Conservation (phyloP, 2,888 invertebrate genomes). For the Carabus problematicus region DNA sequence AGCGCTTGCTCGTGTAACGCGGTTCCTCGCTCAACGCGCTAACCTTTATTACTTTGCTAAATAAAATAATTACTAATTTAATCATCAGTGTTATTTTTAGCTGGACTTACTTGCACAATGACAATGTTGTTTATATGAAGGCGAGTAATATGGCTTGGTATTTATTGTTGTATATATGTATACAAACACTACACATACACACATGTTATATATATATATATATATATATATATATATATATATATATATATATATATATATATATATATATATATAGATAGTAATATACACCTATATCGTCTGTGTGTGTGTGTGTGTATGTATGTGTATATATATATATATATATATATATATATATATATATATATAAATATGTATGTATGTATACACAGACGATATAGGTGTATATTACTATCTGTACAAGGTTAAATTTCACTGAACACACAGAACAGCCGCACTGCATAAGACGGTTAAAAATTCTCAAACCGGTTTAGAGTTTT, state of each 20-base stretch:
- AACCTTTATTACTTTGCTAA: no score
- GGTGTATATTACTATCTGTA: not conserved
- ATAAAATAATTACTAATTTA: no score
- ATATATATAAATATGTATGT: not conserved
- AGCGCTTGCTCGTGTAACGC: no score
- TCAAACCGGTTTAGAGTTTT: not conserved
- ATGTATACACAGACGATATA: not conserved
- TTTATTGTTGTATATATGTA: not conserved
- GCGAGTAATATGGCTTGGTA: no score
- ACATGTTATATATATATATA: slow-evolving; percentile 3
- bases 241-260: slow-evolving; percentile 4
- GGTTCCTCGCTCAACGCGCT: no score
- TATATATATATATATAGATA: not conserved
- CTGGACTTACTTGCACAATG: no score
- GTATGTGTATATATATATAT: no score
- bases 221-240: slow-evolving; percentile 4
- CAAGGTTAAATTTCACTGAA: not conserved
- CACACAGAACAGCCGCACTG: not conserved
- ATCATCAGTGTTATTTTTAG: no score
- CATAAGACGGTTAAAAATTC: not conserved
- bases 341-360: no score
- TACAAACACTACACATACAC: not conserved
- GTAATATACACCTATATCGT: not conserved
- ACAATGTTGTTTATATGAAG: no score
- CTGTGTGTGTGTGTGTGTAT: not conserved